Base-by-base conservation (phyloP, 2,113 vertebrate genomes). In the Silurus meridionalis region DNA sequence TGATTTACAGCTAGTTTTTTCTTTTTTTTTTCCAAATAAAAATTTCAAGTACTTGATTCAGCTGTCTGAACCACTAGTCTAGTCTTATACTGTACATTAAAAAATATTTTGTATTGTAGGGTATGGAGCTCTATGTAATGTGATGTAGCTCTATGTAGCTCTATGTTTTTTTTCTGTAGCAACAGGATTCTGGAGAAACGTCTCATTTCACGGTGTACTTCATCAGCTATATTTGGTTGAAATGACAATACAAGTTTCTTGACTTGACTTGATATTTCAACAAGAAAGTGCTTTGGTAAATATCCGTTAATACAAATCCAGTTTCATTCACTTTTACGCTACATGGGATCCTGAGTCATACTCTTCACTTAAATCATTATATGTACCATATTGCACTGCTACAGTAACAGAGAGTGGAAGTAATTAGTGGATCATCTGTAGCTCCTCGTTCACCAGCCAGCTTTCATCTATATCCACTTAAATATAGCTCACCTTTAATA, bases 401-500 rank as follows among this genome's bases (percentile, higher is more conserved):
- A 50, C 60, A 8, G 15, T 74, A 46, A 57, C 72, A 28, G 82
- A 21, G 37, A 64, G 17, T 28, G 23, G 61, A 79, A 67, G 48
- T 66, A 78, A 78, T 85, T 64, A 78, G 75, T 15, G 23, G 25
- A 60, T 60, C 57, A 48, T 80, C 78, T 46, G 19, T 23, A 48
- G 57, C 5, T 4, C 9, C 2, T 80, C 58, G 57, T 23, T 80
- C 19, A 80, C 58, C 37, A 46, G 78, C 57, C 60, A 28, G 28
- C 78, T 80, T 80, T 80, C 57, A 80, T 61, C 78, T 80, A 46
- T 6, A 80, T 10, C 78, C 53, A 80, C 71, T 85, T 82, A 85
- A 84, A 88, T 83, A 84, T 85, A 88, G 82, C n/a, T 37, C 63
- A 4, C 63, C 46, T 80, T 80, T 61, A 60, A 80, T 80, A 83